These are phyloP conservation scores for Tenthredo amoena DNA, from an alignment of 2,888 invertebrate genomes.

Conservation along the genomic window DNA sequence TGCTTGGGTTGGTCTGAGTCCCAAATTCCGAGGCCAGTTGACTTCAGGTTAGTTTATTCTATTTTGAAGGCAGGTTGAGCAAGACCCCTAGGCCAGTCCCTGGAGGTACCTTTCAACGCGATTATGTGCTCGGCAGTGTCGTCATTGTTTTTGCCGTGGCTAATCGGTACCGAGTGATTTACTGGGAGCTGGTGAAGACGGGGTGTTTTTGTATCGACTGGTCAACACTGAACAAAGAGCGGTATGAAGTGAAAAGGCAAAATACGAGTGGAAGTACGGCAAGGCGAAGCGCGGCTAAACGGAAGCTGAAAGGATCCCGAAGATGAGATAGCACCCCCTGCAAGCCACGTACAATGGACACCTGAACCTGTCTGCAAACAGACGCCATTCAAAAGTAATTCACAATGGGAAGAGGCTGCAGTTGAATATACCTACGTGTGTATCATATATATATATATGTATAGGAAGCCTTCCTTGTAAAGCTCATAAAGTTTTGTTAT, in stretches of 20 bases:
- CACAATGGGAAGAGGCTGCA: constrained; percentile 19
- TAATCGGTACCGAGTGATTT: constrained; percentile 57
- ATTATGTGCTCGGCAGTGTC: constrained; percentile 55
- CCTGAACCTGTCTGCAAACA: constrained; percentile 50
- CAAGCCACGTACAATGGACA: constrained; percentile 33
- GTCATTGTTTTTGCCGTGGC: constrained; percentile 60
- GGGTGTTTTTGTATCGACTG: constrained; percentile 21
- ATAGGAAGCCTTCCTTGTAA: neutral
- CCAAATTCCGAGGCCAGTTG: constrained; percentile 19
- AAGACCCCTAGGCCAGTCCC: neutral
- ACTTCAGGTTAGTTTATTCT: neutral
- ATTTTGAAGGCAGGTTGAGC: neutral
- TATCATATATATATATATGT: neutral
- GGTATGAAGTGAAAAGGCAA: constrained; percentile 25
- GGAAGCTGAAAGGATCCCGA: constrained; percentile 49
- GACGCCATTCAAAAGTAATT: constrained; percentile 43
- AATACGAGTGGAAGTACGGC: constrained; percentile 26
- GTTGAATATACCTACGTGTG: neutral
- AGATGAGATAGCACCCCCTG: constrained; percentile 3
- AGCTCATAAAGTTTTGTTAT: constrained; percentile 17
- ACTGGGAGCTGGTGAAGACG: constrained; percentile 9
- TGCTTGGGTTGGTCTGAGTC: neutral
- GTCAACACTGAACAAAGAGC: constrained; percentile 20
- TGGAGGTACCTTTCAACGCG: constrained; percentile 27
- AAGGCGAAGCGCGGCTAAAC: constrained; percentile 43